phyloP scores from a whole-genome alignment of 1,140 invertebrate genomes.

The Pogonomyrmex californicus region DNA sequence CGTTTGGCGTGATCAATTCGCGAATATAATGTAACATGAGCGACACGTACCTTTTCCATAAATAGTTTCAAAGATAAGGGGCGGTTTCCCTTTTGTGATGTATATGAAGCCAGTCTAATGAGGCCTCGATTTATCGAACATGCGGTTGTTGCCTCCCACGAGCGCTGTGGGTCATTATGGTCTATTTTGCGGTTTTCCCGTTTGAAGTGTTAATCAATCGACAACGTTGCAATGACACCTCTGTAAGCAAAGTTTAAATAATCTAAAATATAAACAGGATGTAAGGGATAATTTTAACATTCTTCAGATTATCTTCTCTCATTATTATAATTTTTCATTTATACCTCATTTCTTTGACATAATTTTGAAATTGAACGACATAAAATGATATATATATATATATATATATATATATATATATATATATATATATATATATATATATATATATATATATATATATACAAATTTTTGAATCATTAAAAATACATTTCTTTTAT shows the following conservation, averaged over 20 bases:
- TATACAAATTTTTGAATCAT: neutral
- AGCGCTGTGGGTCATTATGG: slow-evolving; percentile 69
- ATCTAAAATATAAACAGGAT: slow-evolving; percentile 68
- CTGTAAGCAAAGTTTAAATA: slow-evolving; percentile 75
- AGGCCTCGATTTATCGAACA: slow-evolving; percentile 74
- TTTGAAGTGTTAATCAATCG: slow-evolving; percentile 78
- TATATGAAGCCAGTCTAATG: slow-evolving; percentile 69
- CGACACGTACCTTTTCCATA: slow-evolving; percentile 23
- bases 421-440: neutral
- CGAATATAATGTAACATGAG: neutral
- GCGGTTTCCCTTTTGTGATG: slow-evolving; percentile 28
- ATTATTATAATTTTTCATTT: neutral
- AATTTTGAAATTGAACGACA: neutral
- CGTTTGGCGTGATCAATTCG: neutral
- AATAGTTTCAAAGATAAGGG: slow-evolving; percentile 31
- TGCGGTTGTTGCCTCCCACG: slow-evolving; percentile 62
- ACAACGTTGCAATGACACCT: slow-evolving; percentile 42
- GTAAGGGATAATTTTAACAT: slow-evolving; percentile 24
- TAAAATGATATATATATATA: neutral
- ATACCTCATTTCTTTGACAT: neutral
- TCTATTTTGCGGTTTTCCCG: slow-evolving; percentile 77
- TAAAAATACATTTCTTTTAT: neutral
- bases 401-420: neutral
- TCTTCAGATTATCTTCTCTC: too few species aligned
- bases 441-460: neutral